Base-by-base conservation (phyloP, 92 coral and sea anemone genomes). In the Parazoanthus swiftii region DNA sequence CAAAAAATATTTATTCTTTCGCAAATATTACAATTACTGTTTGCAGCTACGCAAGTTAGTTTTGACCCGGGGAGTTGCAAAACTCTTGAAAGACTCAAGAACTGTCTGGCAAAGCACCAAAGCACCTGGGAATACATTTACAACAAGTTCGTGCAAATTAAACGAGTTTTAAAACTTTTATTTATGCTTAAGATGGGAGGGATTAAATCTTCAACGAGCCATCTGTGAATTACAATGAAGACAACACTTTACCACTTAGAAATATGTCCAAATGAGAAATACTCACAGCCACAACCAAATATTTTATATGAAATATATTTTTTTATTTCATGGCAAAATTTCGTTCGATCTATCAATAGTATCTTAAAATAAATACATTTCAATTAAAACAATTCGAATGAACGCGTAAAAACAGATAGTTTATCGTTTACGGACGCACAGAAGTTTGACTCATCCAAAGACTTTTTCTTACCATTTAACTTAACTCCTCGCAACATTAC, bases 141-240 rank as follows among this genome's bases (percentile, higher is more conserved):
- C 35, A 70, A 71, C 77, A 50, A 84, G 33, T 70, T 84, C 87
- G 51, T 72, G 36, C 79, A 70, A 72, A 84, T 84, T 84, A 84
- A 84, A 84, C 67, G 87, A 84, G 87, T 84, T 84, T 84, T 84
- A 72, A 84, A 84, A 84, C 87, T 84, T 84, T 84, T 48, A 84
- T 70, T 72, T 46, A 84, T 36, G 68, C 79, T 26, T 35, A 84
- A 84, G 75, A 84, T 70, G 75, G 66, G 67, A 84, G 43, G 87
- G 79, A 71, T 84, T 71, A 84, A 33, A 71, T 26, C 46, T 44
- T 23, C 77, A 50, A 46, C 42, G 15, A 46, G 59, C 77, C 87
- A 84, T 84, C 78, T 84, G 87, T 70, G 54, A 84, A 72, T 70
- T 74, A 71, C 66, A 44, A 83, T 70, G 76, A 84, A 71, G 13